phyloP scores from a whole-genome alignment of 2,797 vertebrate species.

The Gallinago stenura region DNA sequence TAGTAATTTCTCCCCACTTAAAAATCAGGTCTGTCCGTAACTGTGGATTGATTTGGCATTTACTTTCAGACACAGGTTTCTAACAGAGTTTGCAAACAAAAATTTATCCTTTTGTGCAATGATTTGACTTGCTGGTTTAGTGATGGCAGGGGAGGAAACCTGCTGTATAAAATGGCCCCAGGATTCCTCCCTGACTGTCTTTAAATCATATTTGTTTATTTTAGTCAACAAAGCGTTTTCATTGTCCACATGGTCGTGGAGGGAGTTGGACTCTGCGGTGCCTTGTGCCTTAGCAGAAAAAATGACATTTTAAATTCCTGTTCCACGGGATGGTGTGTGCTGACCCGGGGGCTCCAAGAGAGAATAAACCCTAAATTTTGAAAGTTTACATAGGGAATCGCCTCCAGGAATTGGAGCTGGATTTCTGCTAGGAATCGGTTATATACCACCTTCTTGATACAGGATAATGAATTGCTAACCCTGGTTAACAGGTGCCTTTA shows the following conservation, averaged over 20 bases:
- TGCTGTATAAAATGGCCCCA: background rate
- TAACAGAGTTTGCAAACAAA: background rate
- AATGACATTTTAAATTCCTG: background rate
- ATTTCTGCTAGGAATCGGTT: background rate
- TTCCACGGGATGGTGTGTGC: background rate
- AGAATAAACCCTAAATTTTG: background rate
- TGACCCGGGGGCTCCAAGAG: background rate
- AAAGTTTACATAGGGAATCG: too few species aligned
- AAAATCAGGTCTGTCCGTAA: background rate
- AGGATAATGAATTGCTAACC: background rate
- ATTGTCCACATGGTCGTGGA: accelerated
- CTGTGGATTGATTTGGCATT: background rate
- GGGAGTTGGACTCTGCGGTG: background rate
- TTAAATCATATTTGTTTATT: background rate
- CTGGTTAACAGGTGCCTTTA: background rate
- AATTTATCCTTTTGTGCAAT: background rate
- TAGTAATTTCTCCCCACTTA: accelerated
- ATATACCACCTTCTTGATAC: background rate
- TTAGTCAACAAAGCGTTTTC: background rate
- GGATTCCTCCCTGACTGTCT: background rate
- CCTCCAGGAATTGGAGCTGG: background rate
- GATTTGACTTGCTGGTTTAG: background rate
- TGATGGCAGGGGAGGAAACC: background rate
- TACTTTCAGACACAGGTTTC: background rate
- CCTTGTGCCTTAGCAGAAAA: background rate